Base-by-base conservation (phyloP, 1,140 invertebrate species). In the Cydia splendana region DNA sequence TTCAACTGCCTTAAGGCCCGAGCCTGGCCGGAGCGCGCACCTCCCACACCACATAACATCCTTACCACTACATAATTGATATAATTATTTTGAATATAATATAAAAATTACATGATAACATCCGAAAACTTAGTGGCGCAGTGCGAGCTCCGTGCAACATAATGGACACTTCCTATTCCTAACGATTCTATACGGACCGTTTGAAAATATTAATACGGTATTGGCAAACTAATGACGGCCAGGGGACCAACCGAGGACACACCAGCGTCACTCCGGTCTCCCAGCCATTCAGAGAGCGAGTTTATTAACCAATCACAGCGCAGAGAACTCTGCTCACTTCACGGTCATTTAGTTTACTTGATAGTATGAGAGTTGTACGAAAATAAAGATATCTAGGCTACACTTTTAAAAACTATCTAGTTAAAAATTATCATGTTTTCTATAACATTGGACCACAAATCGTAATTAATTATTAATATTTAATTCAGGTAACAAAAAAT, bases 401-500 rank as follows among this genome's bases (percentile, higher is more conserved):
- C 81, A 79, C 81, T 82, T 87, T 83, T 89, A 88, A 85, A 83
- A 81, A 83, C 91, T 93, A 93, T 90, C 88, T 92, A 92, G 86
- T 88, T 91, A 87, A 89, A 89, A 91, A 73, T 86, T 91, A 89
- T 90, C 87, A 92, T 91, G 91, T 91, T 90, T 62, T 92, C 89
- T 85, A 89, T 90, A 91, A 93, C 89, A 93, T 93, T 93, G 90
- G 91, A 93, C 91, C 91, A 91, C 91, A 90, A 86, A 92, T 93
- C 82, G 87, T 93, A 90, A 91, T 91, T 93, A 91, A 88, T 91
- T 88, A 92, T 89, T 91, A 88, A 88, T 90, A 91, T 89, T 90
- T 91, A 90, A 91, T 88, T 93, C 91, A 93, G 91, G 91, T 92
- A 93, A 93, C 91, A 93, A 92, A 93, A 93, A 91, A 89, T 87